phyloP scores from a whole-genome alignment of 2,113 vertebrate species.

The Suricata suricatta region DNA sequence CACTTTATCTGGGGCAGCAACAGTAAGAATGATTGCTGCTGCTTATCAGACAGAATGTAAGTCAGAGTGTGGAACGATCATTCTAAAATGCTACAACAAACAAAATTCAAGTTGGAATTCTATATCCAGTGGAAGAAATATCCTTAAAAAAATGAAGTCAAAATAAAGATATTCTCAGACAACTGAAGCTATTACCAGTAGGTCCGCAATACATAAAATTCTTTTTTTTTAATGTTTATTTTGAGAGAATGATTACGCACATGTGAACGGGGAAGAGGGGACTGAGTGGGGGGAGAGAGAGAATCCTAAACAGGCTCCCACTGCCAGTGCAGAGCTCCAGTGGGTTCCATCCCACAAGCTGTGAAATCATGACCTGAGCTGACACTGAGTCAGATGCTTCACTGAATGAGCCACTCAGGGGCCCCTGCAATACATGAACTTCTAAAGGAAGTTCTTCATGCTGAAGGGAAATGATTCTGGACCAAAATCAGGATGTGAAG shows the following conservation, averaged over 20 bases:
- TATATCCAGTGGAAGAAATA: background rate
- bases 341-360: too few species aligned
- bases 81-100: constrained; percentile 46
- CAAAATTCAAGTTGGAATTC: constrained; percentile 21
- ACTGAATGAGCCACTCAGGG: too few species aligned
- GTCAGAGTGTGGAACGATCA: background rate
- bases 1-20: background rate
- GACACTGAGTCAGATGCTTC: too few species aligned
- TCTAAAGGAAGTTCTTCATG: background rate
- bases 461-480: background rate
- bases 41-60: background rate
- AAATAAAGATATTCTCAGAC: constrained; percentile 21
- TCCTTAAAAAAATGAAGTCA: constrained; percentile 41
- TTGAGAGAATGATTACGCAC: too few species aligned
- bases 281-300: too few species aligned
- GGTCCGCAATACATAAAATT: background rate
- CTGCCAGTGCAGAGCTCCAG: too few species aligned
- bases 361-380: too few species aligned
- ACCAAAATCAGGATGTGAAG: background rate
- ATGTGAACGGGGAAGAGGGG: too few species aligned
- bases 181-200: background rate
- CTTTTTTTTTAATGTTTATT: background rate
- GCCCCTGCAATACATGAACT: background rate
- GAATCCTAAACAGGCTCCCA: too few species aligned
- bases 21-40: background rate